Evolutionary conservation across 2,113 vertebrate species (phyloP).

Genomic region (Paradisaea rubra): DNA sequence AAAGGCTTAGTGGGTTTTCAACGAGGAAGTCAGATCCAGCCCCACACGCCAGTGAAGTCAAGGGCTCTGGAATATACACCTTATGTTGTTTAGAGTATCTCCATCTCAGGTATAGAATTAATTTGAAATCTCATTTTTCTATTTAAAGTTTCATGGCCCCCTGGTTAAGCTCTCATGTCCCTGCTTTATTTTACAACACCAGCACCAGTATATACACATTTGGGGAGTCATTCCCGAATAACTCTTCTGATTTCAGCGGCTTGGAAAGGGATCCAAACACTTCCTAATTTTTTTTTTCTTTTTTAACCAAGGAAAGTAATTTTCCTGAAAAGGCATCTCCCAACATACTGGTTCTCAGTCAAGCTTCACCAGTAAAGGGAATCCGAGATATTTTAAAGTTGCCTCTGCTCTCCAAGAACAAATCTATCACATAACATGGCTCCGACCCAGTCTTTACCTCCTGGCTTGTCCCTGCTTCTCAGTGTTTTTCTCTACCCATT

Average conservation of each 20-base stretch:
- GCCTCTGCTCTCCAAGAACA: neutral
- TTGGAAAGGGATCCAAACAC: neutral
- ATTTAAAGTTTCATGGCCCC: neutral
- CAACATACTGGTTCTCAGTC: neutral
- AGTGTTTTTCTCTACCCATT: neutral
- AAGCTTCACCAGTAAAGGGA: neutral
- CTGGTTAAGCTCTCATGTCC: neutral
- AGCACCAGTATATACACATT: neutral
- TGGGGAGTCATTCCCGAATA: neutral
- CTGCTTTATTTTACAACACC: neutral
- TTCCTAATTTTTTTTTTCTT: neutral
- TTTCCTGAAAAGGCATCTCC: neutral
- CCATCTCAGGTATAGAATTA: neutral
- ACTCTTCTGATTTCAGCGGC: neutral
- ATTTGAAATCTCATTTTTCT: neutral
- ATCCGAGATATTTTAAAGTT: neutral
- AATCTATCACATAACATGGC: neutral
- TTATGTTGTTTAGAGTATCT: neutral
- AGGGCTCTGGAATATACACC: neutral
- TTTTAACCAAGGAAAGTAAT: neutral
- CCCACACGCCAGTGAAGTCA: neutral
- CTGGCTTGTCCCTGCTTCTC: neutral
- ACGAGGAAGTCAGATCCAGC: neutral
- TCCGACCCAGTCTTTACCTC: neutral
- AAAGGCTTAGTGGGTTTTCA: neutral